phyloP scores from a whole-genome alignment of 2,797 vertebrate species.

The Nasua narica region DNA sequence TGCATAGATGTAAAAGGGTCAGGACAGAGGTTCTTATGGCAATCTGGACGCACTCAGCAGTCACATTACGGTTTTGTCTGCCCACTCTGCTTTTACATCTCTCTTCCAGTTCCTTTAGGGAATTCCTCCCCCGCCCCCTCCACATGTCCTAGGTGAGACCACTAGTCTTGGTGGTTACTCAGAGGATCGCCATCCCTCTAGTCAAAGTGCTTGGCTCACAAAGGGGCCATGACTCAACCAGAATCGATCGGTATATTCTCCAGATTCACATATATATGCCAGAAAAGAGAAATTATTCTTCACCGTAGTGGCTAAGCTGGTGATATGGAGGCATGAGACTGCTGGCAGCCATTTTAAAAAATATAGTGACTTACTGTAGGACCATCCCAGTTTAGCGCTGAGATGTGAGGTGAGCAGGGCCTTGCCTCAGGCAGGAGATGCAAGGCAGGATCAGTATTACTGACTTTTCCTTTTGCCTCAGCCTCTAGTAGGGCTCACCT shows the following conservation, averaged over 20 bases:
- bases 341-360: background rate
- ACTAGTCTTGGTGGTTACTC: background rate
- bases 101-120: background rate
- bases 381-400: background rate
- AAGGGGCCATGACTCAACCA: background rate
- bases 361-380: background rate
- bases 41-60: background rate
- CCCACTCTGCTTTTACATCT: background rate
- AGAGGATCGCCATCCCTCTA: background rate
- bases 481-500: background rate
- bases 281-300: background rate
- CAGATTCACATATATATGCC: background rate
- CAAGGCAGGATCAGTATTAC: background rate
- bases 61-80: background rate
- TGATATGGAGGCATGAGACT: background rate
- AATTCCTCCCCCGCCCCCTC: too few species aligned
- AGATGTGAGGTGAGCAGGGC: background rate
- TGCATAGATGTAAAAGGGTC: background rate
- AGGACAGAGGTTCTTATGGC: background rate
- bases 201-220: background rate
- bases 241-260: background rate
- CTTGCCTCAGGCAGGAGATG: background rate
- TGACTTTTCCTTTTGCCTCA: background rate
- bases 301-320: background rate
- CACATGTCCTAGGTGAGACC: background rate